A percentile compares a stretch with the other conserved stretches of the same genome.
Conservation (phyloP, 2,888 invertebrate species). For the Habroteleia sp. region DNA sequence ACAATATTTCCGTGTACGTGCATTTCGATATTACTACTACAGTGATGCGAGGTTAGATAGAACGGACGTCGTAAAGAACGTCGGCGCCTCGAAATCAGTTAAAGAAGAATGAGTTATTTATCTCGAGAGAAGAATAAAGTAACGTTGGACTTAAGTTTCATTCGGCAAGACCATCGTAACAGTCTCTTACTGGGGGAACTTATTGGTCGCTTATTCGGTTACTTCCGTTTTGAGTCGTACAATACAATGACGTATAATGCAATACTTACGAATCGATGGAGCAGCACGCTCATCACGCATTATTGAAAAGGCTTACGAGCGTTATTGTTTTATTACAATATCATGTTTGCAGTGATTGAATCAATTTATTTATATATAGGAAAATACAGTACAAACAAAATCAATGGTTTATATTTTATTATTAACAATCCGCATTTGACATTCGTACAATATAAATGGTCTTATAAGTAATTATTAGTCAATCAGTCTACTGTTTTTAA, state of each 20-base stretch:
- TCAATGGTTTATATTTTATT: not conserved
- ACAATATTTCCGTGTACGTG: slow-evolving; percentile 16
- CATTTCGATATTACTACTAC: slow-evolving; percentile 54
- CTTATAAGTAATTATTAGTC: too few relatives aligned
- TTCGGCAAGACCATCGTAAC: slow-evolving; percentile 50
- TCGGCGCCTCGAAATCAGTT: slow-evolving; percentile 76
- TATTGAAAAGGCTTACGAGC: slow-evolving; percentile 29
- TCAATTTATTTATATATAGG: slow-evolving; percentile 11
- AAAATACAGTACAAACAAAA: not conserved
- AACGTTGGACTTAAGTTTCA: slow-evolving; percentile 58
- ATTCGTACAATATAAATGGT: too few relatives aligned
- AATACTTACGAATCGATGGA: slow-evolving; percentile 26
- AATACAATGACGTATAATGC: slow-evolving; percentile 21
- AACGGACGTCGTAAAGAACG: slow-evolving; percentile 75
- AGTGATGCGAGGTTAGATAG: slow-evolving; percentile 48
- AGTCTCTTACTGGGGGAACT: slow-evolving; percentile 29
- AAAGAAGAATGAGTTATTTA: slow-evolving; percentile 74
- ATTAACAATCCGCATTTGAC: too few relatives aligned
- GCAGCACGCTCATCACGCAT: slow-evolving; percentile 36
- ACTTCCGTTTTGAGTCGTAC: slow-evolving; percentile 40
- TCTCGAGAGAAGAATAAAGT: slow-evolving; percentile 67
- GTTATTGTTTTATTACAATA: slow-evolving; percentile 26
- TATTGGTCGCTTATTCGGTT: slow-evolving; percentile 43
- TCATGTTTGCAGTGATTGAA: slow-evolving; percentile 7
- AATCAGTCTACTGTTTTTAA: too few relatives aligned